Evolutionary conservation across 2,113 vertebrate genomes (phyloP).

Genomic region (Colinus virginianus): DNA sequence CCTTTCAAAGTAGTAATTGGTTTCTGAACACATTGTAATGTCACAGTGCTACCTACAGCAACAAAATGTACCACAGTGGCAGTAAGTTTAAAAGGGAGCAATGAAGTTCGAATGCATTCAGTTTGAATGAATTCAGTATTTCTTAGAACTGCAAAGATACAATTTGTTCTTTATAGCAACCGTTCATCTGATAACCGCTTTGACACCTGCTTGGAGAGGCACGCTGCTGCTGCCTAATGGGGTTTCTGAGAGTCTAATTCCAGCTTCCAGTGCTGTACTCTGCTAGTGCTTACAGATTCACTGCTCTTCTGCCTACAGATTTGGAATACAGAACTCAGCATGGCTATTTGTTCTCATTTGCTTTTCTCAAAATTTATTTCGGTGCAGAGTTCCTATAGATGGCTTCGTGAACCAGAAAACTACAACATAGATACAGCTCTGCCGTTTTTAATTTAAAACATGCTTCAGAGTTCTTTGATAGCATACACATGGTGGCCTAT

Average conservation of each 20-base stretch:
- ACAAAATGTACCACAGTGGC: rapidly evolving
- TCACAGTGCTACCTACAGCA: neutral
- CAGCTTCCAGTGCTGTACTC: rapidly evolving
- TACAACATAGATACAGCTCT: rapidly evolving
- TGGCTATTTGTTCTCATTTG: neutral
- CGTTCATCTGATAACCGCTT: neutral
- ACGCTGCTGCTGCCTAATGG: neutral
- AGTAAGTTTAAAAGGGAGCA: neutral
- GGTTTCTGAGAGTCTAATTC: neutral
- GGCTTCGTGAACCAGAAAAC: neutral
- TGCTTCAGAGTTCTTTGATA: neutral
- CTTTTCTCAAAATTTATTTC: neutral
- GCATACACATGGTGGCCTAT: rapidly evolving
- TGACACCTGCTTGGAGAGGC: neutral
- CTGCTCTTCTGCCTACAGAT: neutral
- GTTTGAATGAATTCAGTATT: neutral
- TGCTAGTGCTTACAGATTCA: neutral
- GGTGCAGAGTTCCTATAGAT: neutral
- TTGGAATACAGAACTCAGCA: neutral
- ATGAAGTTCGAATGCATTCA: neutral
- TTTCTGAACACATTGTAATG: neutral
- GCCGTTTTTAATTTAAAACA: neutral
- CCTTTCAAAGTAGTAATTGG: neutral
- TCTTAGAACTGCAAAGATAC: neutral
- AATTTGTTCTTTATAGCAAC: neutral